These are phyloP conservation scores for Paelopatides confundens DNA, from an alignment of 53 echinoderm and acorn worm species.

Conservation along the genomic window DNA sequence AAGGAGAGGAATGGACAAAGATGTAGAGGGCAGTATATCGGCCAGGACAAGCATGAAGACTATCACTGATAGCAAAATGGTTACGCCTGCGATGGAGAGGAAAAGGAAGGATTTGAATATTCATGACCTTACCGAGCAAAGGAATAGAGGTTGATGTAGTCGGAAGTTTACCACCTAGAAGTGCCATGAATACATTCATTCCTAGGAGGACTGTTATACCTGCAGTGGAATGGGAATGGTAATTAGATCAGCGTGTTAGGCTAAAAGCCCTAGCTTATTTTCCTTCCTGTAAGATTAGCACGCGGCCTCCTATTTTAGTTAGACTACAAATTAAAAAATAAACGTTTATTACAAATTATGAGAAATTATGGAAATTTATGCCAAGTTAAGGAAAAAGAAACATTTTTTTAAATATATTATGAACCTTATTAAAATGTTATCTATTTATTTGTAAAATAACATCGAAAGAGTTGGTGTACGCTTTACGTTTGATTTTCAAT, in stretches of 20 bases:
- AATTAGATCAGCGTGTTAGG: not conserved
- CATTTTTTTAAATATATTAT: no score
- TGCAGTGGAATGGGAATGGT: constrained; percentile 55
- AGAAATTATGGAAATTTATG: no score
- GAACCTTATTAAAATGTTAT: no score
- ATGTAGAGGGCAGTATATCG: constrained; percentile 91
- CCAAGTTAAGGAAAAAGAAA: no score
- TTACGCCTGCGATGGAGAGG: constrained; percentile 76
- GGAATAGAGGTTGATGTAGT: constrained; percentile 89
- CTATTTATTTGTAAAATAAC: no score
- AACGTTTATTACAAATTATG: no score
- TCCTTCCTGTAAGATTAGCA: no score
- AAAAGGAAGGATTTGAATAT: constrained; percentile 48
- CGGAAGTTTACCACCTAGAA: constrained; percentile 86
- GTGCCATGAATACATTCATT: constrained; percentile 92
- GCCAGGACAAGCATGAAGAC: constrained; percentile 95
- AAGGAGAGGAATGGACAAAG: constrained; percentile 86
- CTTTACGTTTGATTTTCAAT: no score
- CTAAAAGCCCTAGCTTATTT: not conserved
- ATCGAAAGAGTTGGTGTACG: no score
- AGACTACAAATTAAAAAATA: no score
- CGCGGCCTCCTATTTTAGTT: no score
- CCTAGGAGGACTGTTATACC: constrained; percentile 93
- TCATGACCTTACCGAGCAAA: constrained; percentile 78
- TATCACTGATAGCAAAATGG: constrained; percentile 93